Evolutionary conservation across 2,888 invertebrate genomes (phyloP).

Genomic region (Netelia inedita): DNA sequence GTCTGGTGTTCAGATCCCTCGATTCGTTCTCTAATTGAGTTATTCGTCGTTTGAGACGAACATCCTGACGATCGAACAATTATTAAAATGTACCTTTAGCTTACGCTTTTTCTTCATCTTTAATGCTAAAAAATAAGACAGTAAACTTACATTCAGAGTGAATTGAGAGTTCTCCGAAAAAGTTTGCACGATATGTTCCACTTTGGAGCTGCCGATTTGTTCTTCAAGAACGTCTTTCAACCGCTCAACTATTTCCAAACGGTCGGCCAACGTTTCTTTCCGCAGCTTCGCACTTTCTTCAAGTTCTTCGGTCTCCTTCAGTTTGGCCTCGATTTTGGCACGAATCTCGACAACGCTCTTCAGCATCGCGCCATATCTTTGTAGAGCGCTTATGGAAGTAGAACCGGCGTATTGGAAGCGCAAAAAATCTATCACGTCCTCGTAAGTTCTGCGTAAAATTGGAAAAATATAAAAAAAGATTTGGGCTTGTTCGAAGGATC

Average conservation of each 20-base stretch:
- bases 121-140: too few species aligned
- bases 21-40: constrained; percentile 79
- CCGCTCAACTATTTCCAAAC: constrained; percentile 80
- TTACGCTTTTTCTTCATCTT: not conserved
- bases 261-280: constrained; percentile 77
- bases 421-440: constrained; percentile 78
- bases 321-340: constrained; percentile 70
- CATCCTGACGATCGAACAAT: constrained; percentile 73
- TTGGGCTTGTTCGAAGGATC: not conserved
- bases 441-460: constrained; percentile 75
- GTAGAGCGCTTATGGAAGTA: constrained; percentile 77
- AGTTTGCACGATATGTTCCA: constrained; percentile 78
- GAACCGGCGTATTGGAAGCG: constrained; percentile 80
- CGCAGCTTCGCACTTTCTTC: constrained; percentile 75
- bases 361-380: constrained; percentile 73
- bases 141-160: constrained; percentile 74
- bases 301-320: constrained; percentile 73
- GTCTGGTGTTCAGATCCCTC: constrained; percentile 72
- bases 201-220: constrained; percentile 79
- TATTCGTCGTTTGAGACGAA: constrained; percentile 78
- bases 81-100: constrained; percentile 5
- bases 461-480: not conserved
- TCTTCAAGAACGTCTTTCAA: constrained; percentile 81
- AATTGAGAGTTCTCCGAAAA: constrained; percentile 80
- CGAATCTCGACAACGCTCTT: constrained; percentile 72